These are phyloP conservation scores for Babyrousa celebensis DNA, from an alignment of 2,797 vertebrate genomes.

Conservation along the genomic window DNA sequence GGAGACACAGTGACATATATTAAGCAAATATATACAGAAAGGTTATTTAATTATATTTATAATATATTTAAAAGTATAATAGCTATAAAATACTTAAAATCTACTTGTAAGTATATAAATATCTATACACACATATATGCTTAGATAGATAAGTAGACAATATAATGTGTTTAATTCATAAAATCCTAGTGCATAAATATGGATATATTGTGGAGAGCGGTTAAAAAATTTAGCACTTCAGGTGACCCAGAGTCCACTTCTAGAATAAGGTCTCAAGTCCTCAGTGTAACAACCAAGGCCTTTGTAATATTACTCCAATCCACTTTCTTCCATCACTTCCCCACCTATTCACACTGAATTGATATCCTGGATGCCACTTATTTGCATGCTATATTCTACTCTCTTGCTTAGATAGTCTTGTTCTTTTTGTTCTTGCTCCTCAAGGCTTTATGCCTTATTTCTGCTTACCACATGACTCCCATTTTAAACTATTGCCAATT, in stretches of 20 bases:
- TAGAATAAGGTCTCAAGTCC: background rate
- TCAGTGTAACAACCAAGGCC: background rate
- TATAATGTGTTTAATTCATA: background rate
- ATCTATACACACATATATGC: background rate
- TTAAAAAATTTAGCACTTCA: background rate
- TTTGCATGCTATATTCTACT: background rate
- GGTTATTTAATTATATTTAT: background rate
- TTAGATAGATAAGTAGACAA: background rate
- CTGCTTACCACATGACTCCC: background rate
- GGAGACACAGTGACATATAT: background rate
- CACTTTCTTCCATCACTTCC: background rate
- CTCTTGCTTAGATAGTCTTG: background rate
- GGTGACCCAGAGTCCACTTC: background rate
- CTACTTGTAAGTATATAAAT: background rate
- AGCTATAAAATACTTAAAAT: background rate
- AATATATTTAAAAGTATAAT: constrained; percentile 12
- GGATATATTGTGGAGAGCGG: background rate
- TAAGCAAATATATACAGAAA: constrained; percentile 2
- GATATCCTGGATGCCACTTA: background rate
- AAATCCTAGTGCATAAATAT: background rate
- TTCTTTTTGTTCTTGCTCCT: background rate
- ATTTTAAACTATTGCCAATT: constrained; percentile 16
- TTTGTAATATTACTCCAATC: background rate
- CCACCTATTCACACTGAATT: background rate
- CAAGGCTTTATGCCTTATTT: background rate